A percentile compares a stretch with the other conserved stretches of the same genome.
These are phyloP conservation scores for Oscheius sp. DNA, from an alignment of 2,888 invertebrate species.

Conservation along the genomic window DNA sequence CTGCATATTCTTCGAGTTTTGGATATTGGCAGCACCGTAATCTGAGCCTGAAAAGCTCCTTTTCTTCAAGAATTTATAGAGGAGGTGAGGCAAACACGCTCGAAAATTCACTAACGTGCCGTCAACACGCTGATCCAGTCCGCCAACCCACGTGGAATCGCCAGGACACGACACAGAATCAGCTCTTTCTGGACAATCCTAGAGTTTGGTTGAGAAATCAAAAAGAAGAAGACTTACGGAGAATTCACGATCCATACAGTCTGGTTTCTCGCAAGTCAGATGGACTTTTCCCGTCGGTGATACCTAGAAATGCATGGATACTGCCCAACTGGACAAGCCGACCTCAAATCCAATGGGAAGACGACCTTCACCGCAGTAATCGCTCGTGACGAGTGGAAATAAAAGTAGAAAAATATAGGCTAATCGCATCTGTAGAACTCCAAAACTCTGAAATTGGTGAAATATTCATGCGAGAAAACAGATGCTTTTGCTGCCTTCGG, in stretches of 20 bases:
- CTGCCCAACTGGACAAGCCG: background rate
- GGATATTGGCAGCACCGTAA: slow-evolving; percentile 19
- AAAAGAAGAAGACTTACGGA: background rate
- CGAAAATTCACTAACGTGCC: slow-evolving; percentile 46
- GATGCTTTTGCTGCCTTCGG: no score
- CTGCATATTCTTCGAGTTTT: background rate
- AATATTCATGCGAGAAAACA: no score
- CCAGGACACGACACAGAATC: slow-evolving; percentile 31
- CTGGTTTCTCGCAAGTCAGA: slow-evolving; percentile 10
- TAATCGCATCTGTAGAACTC: no score
- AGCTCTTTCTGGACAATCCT: slow-evolving; percentile 51
- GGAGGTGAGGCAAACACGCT: background rate
- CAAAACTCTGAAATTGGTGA: no score
- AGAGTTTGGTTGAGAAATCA: background rate
- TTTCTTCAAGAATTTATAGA: no score
- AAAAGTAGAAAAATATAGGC: background rate
- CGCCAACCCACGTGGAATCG: slow-evolving; percentile 49
- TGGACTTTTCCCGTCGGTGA: background rate
- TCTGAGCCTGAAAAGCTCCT: slow-evolving; percentile 8
- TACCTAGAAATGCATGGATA: background rate
- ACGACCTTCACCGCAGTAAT: slow-evolving; percentile 10
- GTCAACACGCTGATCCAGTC: slow-evolving; percentile 55
- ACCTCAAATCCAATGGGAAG: slow-evolving; percentile 16
- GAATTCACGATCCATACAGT: slow-evolving; percentile 21
- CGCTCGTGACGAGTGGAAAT: no score